Conservation (phyloP, 2,888 invertebrate species). For the Drosophila meridiana region DNA sequence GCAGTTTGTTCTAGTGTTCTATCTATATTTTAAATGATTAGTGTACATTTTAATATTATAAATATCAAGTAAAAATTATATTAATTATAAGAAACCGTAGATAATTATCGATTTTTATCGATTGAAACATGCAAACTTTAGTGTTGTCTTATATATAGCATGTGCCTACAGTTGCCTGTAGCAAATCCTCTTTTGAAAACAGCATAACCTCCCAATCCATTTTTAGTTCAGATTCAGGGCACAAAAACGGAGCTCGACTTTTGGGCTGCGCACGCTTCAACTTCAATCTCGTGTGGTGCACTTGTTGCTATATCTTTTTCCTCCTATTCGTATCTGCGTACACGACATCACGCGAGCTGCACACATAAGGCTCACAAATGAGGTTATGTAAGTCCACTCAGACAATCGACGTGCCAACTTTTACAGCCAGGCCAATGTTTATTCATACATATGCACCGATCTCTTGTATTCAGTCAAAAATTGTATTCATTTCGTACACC, state of each 20-base stretch:
- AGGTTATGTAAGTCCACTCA: conserved; percentile 65
- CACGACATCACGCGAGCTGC: conserved; percentile 73
- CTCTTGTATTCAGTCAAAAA: conserved; percentile 6
- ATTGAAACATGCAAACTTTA: not conserved
- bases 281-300: conserved; percentile 46
- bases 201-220: not conserved
- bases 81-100: too few species aligned
- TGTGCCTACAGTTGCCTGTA: not conserved
- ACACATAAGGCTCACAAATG: conserved; percentile 56
- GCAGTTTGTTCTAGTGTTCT: too few species aligned
- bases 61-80: too few species aligned
- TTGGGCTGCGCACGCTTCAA: conserved; percentile 53
- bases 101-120: not conserved
- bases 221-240: not conserved
- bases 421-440: conserved; percentile 51
- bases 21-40: too few species aligned
- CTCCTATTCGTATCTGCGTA: conserved; percentile 55
- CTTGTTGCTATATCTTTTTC: conserved; percentile 51
- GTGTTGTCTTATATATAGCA: not conserved
- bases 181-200: not conserved
- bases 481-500: conserved; percentile 34
- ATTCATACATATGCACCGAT: conserved; percentile 61
- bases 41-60: too few species aligned
- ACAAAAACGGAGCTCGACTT: conserved; percentile 13
- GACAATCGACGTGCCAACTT: conserved; percentile 52